A percentile compares a stretch with the other conserved stretches of the same genome.
phyloP scores from a whole-genome alignment of 2,888 invertebrate species.

The Mimas tiliae region DNA sequence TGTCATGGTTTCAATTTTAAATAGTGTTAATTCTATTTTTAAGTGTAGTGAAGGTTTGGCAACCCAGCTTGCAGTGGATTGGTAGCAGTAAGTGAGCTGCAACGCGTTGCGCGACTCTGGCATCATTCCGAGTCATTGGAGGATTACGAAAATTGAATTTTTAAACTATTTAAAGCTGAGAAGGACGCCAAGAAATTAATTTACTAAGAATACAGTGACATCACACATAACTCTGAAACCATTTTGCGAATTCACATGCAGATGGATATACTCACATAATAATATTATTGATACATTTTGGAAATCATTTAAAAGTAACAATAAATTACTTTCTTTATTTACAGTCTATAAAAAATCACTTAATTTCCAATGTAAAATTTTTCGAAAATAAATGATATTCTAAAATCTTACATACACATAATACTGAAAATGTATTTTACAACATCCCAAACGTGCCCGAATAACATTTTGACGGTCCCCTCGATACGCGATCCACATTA shows the following conservation, averaged over 20 bases:
- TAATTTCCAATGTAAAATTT: conserved; percentile 70
- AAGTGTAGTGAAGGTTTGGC: not conserved
- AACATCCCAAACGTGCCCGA: conserved; percentile 65
- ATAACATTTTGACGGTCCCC: conserved; percentile 59
- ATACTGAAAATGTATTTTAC: conserved; percentile 78
- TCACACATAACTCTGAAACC: conserved; percentile 58
- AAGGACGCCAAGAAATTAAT: conserved; percentile 72
- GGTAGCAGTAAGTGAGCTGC: conserved; percentile 9
- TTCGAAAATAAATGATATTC: conserved; percentile 72
- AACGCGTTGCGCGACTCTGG: not conserved
- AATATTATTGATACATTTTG: conserved; percentile 73
- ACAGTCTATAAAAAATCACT: conserved; percentile 79
- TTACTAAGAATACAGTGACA: conserved; percentile 54
- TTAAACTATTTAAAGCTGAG: conserved; percentile 80
- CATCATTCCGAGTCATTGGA: conserved; percentile 38
- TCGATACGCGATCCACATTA: conserved; percentile 61
- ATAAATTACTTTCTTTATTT: conserved; percentile 77
- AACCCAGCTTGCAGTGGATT: conserved; percentile 1
- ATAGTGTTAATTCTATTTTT: conserved; percentile 30
- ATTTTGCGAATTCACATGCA: conserved; percentile 48
- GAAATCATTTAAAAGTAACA: conserved; percentile 81
- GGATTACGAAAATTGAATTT: conserved; percentile 48
- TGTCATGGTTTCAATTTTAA: conserved; percentile 28
- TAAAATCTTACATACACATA: conserved; percentile 78
- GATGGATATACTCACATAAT: conserved; percentile 54